Evolutionary conservation across 2,888 invertebrate genomes (phyloP).

Genomic region (Drosophila merina): DNA sequence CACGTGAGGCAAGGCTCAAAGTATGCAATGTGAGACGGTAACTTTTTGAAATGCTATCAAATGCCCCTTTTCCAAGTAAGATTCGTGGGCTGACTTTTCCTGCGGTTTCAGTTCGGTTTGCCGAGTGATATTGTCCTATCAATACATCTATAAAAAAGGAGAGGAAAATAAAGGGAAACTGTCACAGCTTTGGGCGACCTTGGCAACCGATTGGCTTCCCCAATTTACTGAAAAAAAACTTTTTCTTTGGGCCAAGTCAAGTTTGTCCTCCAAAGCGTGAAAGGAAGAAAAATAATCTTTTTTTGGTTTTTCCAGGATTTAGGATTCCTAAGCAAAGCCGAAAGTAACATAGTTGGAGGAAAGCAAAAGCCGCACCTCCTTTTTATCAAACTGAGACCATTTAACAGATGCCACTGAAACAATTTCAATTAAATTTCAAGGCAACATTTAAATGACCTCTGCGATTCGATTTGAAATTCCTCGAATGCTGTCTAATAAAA

Average conservation of each 20-base stretch:
- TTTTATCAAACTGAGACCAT: slow-evolving; percentile 37
- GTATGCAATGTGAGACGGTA: slow-evolving; percentile 32
- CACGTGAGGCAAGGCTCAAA: slow-evolving; percentile 32
- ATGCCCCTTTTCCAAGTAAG: slow-evolving; percentile 27
- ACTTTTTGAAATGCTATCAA: slow-evolving; percentile 54
- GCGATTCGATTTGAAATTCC: slow-evolving; percentile 62
- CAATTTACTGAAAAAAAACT: slow-evolving; percentile 32
- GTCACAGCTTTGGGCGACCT: slow-evolving; percentile 54
- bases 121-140: slow-evolving; percentile 42
- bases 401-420: slow-evolving; percentile 25
- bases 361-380: slow-evolving; percentile 6
- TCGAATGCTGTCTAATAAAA: slow-evolving; percentile 45
- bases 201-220: slow-evolving; percentile 9
- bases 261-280: slow-evolving; percentile 34
- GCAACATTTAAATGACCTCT: slow-evolving; percentile 50
- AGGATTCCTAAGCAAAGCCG: slow-evolving; percentile 7
- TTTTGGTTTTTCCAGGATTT: background rate
- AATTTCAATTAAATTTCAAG: slow-evolving; percentile 64
- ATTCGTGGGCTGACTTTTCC: slow-evolving; percentile 7
- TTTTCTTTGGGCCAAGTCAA: slow-evolving; percentile 16
- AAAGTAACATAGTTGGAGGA: background rate
- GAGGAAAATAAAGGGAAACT: slow-evolving; percentile 46
- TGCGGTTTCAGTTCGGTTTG: slow-evolving; percentile 24
- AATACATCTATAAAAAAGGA: slow-evolving; percentile 42
- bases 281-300: slow-evolving; percentile 7